These are phyloP conservation scores for Passerina amoena DNA, from an alignment of 2,113 vertebrate species.

Conservation along the genomic window DNA sequence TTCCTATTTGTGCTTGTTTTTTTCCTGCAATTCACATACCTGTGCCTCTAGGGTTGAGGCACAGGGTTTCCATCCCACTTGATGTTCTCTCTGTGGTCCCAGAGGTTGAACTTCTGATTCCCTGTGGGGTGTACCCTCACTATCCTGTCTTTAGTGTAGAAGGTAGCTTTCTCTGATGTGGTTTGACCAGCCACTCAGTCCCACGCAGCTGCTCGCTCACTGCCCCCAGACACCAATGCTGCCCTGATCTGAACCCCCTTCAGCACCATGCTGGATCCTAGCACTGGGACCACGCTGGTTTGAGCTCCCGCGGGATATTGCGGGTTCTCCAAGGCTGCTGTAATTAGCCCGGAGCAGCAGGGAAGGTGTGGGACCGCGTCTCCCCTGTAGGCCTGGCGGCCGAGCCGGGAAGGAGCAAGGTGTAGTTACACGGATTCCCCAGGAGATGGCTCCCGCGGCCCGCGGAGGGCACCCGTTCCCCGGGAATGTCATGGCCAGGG, in stretches of 20 bases:
- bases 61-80: not conserved
- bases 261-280: not conserved
- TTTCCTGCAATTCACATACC: not conserved
- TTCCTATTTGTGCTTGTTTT: not conserved
- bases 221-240: not conserved
- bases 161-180: not conserved
- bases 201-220: rapidly evolving
- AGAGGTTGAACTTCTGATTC: not conserved
- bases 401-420: not conserved
- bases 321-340: not conserved
- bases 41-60: not conserved
- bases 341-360: not conserved
- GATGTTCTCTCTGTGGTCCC: not conserved
- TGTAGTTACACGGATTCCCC: not conserved
- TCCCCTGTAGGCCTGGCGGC: rapidly evolving
- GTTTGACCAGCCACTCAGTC: not conserved
- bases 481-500: not conserved
- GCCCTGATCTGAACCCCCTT: not conserved
- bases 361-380: rapidly evolving
- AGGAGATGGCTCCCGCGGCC: not conserved
- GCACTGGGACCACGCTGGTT: not conserved
- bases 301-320: rapidly evolving
- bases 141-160: not conserved
- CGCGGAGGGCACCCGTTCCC: not conserved
- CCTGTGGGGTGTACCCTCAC: not conserved